phyloP scores from a whole-genome alignment of 2,797 vertebrate genomes.

The Microchirus variegatus region DNA sequence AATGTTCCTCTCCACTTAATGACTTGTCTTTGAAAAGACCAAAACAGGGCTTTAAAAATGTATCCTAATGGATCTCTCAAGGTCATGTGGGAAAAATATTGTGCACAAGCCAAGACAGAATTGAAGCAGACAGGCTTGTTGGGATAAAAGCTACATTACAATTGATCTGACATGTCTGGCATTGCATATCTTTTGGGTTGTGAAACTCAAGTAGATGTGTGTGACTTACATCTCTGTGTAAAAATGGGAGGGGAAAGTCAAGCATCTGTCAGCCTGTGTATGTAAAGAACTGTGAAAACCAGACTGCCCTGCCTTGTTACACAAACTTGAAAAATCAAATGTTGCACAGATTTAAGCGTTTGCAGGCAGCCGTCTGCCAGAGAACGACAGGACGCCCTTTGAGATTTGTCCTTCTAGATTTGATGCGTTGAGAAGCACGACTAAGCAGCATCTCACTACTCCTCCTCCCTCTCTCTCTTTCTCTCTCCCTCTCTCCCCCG shows the following conservation, averaged over 20 bases:
- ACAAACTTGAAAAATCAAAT: constrained; percentile 46
- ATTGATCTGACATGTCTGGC: background rate
- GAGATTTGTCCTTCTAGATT: constrained; percentile 67
- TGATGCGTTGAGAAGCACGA: constrained; percentile 45
- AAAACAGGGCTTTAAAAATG: background rate
- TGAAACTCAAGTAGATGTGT: no score
- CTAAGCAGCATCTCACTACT: constrained; percentile 18
- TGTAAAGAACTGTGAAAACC: constrained; percentile 7
- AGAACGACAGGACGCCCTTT: constrained; percentile 58
- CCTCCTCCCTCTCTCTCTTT: background rate
- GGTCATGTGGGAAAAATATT: background rate
- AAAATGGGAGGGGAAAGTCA: constrained; percentile 2
- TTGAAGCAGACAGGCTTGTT: background rate
- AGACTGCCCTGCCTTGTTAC: constrained; percentile 18
- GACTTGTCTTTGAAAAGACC: no score
- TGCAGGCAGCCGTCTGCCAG: constrained; percentile 54
- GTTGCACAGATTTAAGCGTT: constrained; percentile 48
- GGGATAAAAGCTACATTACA: background rate
- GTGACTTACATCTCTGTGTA: background rate
- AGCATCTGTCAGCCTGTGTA: constrained; percentile 4
- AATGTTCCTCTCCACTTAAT: no score
- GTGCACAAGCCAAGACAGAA: background rate
- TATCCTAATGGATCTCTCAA: background rate
- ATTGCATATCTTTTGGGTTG: no score
- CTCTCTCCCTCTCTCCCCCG: background rate